Evolutionary conservation across 64 coral and sea anemone genomes (phyloP).

Genomic region (Montipora foliosa): DNA sequence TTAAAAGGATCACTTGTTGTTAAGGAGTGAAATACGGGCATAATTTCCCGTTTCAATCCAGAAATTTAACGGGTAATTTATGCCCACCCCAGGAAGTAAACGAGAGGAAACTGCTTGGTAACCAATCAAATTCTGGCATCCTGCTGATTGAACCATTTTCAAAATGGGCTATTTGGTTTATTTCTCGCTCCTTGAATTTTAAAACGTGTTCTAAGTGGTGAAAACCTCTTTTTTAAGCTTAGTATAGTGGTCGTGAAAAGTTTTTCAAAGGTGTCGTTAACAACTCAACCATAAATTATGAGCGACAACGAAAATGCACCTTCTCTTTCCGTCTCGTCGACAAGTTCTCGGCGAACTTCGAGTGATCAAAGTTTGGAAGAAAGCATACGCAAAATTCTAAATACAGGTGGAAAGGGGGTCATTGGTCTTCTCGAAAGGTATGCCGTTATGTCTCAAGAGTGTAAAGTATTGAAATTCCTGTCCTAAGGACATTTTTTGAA

Average conservation of each 20-base stretch:
- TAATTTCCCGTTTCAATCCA: no score
- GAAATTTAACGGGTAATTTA: no score
- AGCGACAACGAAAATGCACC: slow-evolving; percentile 57
- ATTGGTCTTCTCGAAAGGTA: slow-evolving; percentile 60
- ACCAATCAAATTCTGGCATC: slow-evolving; percentile 41
- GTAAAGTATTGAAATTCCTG: slow-evolving; percentile 26
- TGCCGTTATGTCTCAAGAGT: slow-evolving; percentile 43
- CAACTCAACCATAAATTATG: not conserved
- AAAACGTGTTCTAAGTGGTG: not conserved
- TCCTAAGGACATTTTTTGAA: not conserved
- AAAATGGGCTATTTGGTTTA: not conserved
- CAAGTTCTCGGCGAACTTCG: slow-evolving; percentile 62
- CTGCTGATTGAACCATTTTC: not conserved
- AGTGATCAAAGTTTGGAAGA: slow-evolving; percentile 73
- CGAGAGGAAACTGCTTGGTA: not conserved
- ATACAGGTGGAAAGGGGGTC: slow-evolving; percentile 17
- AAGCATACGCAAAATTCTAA: slow-evolving; percentile 70
- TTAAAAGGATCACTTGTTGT: no score
- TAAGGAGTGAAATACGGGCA: no score
- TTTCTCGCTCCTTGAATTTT: not conserved
- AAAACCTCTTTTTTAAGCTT: not conserved
- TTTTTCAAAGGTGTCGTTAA: not conserved
- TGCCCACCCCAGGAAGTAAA: not conserved
- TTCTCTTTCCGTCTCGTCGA: slow-evolving; percentile 40
- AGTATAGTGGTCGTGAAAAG: not conserved